Conservation (phyloP, 2,797 vertebrate species). For the Knipowitschia caucasica region DNA sequence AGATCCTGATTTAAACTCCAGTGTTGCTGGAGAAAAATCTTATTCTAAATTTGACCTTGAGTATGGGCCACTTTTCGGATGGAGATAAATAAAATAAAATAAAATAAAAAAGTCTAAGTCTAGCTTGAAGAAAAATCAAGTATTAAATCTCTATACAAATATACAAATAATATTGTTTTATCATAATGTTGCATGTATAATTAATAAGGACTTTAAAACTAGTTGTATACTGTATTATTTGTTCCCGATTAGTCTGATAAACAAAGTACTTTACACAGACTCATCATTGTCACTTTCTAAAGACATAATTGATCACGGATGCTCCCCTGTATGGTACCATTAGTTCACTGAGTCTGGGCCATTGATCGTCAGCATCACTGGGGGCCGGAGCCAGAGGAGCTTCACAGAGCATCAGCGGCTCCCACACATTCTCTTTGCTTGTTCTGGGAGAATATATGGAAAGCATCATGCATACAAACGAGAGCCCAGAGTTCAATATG, state of each 20-base stretch:
- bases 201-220: background rate
- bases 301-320: constrained; percentile 22
- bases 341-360: constrained; percentile 34
- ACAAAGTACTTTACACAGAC: no score
- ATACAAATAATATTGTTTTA: no score
- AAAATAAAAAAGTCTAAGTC: no score
- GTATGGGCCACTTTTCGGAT: no score
- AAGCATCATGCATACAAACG: constrained; percentile 4
- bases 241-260: no score
- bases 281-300: background rate
- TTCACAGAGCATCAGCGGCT: constrained; percentile 53
- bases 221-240: no score
- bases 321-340: constrained; percentile 19
- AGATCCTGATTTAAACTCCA: constrained; percentile 4
- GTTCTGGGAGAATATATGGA: constrained; percentile 9
- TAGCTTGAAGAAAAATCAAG: no score
- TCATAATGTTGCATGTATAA: background rate
- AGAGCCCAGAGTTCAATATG: constrained; percentile 14
- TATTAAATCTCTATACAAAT: no score
- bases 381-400: constrained; percentile 42
- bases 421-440: constrained; percentile 39
- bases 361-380: constrained; percentile 33
- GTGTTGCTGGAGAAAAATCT: constrained; percentile 25
- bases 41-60: constrained; percentile 52
- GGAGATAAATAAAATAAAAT: no score